These are phyloP conservation scores for Hepsetus odoe DNA, from an alignment of 2,113 vertebrate species.

Conservation along the genomic window DNA sequence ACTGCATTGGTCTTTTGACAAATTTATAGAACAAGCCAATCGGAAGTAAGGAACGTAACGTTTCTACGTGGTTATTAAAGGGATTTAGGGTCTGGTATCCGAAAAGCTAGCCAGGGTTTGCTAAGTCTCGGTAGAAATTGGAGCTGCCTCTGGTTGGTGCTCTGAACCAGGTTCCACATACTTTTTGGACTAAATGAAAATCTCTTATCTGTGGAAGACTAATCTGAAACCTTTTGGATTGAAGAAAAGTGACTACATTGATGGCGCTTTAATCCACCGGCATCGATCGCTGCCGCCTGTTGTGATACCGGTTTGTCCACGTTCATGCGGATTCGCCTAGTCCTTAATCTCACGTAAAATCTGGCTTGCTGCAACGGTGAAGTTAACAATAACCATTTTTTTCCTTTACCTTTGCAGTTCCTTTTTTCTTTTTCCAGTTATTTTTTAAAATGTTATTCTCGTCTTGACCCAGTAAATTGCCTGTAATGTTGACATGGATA, in stretches of 20 bases:
- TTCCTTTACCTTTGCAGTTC: neutral
- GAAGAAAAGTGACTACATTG: neutral
- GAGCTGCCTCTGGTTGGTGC: neutral
- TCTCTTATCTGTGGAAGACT: neutral
- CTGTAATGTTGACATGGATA: slow-evolving; percentile 36
- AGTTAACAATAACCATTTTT: neutral
- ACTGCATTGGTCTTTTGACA: neutral
- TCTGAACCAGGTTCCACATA: neutral
- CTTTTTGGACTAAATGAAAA: neutral
- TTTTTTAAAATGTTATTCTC: neutral
- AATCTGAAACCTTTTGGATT: neutral
- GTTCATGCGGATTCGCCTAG: neutral
- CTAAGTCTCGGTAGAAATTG: neutral
- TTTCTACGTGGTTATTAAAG: neutral
- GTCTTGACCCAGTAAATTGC: neutral
- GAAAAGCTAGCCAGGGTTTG: neutral
- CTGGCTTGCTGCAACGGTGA: neutral
- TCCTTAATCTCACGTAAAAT: too few species aligned
- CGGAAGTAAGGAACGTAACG: neutral
- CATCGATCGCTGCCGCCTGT: neutral
- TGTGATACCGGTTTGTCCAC: neutral
- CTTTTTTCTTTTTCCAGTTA: neutral
- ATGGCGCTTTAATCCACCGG: neutral
- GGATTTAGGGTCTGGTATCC: neutral
- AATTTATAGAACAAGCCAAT: neutral